phyloP scores from a whole-genome alignment of 2,888 invertebrate species.

The Xestia ashworthii region DNA sequence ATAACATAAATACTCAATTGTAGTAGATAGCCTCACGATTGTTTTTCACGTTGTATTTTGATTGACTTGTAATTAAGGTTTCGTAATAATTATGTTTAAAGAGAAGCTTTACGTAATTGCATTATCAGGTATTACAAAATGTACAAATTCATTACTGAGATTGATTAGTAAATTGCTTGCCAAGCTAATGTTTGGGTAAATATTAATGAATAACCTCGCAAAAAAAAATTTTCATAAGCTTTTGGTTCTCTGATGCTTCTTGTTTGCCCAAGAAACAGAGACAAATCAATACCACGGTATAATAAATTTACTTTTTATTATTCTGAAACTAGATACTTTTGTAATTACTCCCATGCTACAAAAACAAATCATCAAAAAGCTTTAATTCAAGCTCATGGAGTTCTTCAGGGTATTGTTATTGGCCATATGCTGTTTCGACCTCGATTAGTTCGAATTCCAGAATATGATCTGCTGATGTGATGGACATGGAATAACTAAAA shows the following conservation, averaged over 20 bases:
- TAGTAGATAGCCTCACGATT: slow-evolving; percentile 49
- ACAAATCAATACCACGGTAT: not conserved
- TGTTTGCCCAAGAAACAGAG: not conserved
- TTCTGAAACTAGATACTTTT: not conserved
- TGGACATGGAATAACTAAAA: not conserved
- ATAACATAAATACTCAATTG: slow-evolving; percentile 39
- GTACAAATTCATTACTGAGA: slow-evolving; percentile 25
- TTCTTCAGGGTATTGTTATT: slow-evolving; percentile 4
- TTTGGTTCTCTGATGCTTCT: slow-evolving; percentile 2
- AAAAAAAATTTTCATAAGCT: not conserved
- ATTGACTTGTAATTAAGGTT: slow-evolving; percentile 38
- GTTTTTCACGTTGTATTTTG: slow-evolving; percentile 22
- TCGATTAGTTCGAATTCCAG: not conserved
- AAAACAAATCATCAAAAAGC: not conserved
- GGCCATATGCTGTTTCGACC: not conserved
- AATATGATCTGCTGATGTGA: not conserved
- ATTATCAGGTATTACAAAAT: slow-evolving; percentile 34
- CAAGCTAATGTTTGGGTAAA: not conserved
- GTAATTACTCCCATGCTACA: not conserved
- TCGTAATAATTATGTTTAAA: slow-evolving; percentile 31
- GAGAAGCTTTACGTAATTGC: slow-evolving; percentile 34
- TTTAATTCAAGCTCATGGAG: not conserved
- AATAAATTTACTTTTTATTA: not conserved
- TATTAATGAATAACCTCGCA: not conserved
- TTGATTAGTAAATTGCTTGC: slow-evolving; percentile 25